Percentiles rank a stretch among this genome's conserved stretches.
Evolutionary conservation across 2,113 vertebrate genomes (phyloP).

Genomic region (Limnothrissa miodon): DNA sequence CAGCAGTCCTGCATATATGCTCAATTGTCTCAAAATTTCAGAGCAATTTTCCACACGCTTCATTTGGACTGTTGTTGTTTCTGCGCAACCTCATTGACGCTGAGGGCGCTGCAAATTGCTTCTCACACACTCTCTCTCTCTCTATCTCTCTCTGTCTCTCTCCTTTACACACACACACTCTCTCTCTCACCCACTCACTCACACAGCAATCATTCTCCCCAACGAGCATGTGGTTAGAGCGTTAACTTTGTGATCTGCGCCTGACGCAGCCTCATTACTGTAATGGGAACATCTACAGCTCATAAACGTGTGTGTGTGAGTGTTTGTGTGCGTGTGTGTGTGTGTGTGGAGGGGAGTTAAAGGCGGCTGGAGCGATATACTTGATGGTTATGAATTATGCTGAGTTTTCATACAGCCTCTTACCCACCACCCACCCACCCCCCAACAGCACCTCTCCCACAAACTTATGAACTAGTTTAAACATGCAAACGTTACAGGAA

Average conservation of each 20-base stretch:
- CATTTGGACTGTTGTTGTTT: background rate
- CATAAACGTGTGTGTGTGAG: background rate
- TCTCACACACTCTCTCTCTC: background rate
- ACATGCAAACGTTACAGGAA: background rate
- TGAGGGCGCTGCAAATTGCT: background rate
- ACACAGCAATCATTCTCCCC: background rate
- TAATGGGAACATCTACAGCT: slow-evolving; percentile 10
- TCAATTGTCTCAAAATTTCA: slow-evolving; percentile 1
- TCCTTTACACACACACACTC: no score
- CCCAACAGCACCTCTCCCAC: background rate
- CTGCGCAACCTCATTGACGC: background rate
- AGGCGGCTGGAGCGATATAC: background rate
- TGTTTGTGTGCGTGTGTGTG: background rate
- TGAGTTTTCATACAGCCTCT: background rate
- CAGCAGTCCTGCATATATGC: background rate
- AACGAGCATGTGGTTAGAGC: slow-evolving; percentile 1
- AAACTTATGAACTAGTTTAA: background rate
- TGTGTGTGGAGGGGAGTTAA: no score
- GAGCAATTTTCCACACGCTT: background rate
- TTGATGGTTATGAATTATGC: background rate
- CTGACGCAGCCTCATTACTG: background rate
- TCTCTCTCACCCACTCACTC: background rate
- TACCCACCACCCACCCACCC: background rate
- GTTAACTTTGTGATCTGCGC: slow-evolving; percentile 11
- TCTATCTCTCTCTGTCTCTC: no score